Evolutionary conservation across 1,140 invertebrate genomes (phyloP).

Genomic region (Listronotus bonariensis): DNA sequence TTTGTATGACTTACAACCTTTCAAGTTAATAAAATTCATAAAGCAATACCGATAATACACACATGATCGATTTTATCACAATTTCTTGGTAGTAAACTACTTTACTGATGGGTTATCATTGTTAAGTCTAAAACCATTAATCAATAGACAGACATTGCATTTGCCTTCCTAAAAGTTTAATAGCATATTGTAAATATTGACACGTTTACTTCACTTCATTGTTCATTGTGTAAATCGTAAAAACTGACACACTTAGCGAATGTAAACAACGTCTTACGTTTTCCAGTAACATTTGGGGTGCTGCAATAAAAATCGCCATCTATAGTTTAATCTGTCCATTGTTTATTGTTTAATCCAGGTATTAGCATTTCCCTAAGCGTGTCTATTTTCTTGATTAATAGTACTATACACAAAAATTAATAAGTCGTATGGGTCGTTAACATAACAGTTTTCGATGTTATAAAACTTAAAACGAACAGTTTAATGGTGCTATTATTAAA

Average conservation of each 20-base stretch:
- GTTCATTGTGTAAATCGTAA: conserved; percentile 26
- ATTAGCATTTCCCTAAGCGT: conserved; percentile 4
- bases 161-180: conserved; percentile 8
- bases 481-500: no score
- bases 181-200: conserved; percentile 29
- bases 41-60: no score
- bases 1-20: no score
- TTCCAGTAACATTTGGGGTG: conserved; percentile 20
- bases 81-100: no score
- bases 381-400: conserved; percentile 1
- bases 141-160: neutral
- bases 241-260: conserved; percentile 25
- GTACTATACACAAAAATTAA: neutral
- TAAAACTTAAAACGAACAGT: no score
- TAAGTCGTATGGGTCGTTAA: no score
- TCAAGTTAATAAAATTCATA: no score
- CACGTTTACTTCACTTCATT: conserved; percentile 22
- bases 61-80: no score
- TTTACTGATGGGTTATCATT: no score
- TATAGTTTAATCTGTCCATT: conserved; percentile 27
- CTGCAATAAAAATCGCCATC: conserved; percentile 18
- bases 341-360: conserved; percentile 29
- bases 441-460: no score
- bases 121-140: no score
- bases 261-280: conserved; percentile 26